phyloP scores from a whole-genome alignment of 2,113 vertebrate species.

The Sebastes schlegelii region DNA sequence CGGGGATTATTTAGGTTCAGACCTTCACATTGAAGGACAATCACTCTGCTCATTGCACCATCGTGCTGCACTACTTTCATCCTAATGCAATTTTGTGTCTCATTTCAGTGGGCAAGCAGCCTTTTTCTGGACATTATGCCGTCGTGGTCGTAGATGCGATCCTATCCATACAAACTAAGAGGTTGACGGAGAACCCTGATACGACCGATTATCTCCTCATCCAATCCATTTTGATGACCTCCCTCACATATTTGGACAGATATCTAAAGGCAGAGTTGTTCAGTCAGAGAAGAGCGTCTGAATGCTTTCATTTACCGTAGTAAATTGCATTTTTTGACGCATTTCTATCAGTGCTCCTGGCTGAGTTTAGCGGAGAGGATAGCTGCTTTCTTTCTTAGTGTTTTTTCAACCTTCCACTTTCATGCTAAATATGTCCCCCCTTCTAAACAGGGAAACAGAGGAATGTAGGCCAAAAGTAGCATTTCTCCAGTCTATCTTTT shows the following conservation, averaged over 20 bases:
- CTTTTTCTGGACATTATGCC: conserved; percentile 12
- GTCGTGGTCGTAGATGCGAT: conserved; percentile 1
- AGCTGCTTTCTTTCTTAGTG: not conserved
- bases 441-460: not conserved
- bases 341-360: not conserved
- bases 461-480: conserved; percentile 40
- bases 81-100: conserved; percentile 49
- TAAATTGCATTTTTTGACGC: conserved; percentile 13
- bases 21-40: conserved; percentile 56
- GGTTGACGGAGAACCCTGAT: not conserved
- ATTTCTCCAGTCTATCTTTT: conserved; percentile 35
- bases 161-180: conserved; percentile 10
- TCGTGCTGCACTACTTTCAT: conserved; percentile 42
- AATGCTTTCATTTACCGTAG: conserved; percentile 2
- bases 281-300: not conserved
- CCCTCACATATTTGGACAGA: not conserved
- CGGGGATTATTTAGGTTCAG: conserved; percentile 64
- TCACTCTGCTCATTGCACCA: conserved; percentile 31
- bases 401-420: conserved; percentile 10
- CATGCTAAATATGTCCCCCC: not conserved
- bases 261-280: not conserved
- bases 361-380: not conserved
- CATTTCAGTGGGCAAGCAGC: conserved; percentile 12
- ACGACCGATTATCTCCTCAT: not conserved
- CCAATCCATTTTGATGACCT: conserved; percentile 6